Evolutionary conservation across 2,888 invertebrate genomes (phyloP), one percentile per base, ranked within the genome.

Genomic region (Chloroclystis v-ata): DNA sequence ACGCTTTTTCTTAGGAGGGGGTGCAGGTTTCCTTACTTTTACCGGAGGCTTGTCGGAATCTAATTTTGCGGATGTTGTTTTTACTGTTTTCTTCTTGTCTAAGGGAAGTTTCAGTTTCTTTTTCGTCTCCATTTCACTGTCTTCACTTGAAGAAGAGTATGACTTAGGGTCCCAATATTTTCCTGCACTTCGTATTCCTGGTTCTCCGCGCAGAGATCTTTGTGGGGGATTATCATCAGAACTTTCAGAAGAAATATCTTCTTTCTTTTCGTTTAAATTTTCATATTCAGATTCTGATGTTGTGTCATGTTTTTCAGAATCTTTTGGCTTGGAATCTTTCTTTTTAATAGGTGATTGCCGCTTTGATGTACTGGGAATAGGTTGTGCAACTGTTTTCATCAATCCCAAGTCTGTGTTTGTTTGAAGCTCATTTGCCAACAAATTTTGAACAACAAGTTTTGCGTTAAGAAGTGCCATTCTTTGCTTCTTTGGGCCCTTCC

Each of bases 391-490:
- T 13, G 87, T 89, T 70, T 78, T 86, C 82, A 88, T 85, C 30
- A 89, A 67, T 0, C 91, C 91, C 52, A 91, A 63, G 64, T 91
- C 91, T 67, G 93, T 90, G 50, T 92, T 93, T 0, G 92, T 92
- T 39, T 93, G 89, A 40, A 93, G 92, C 81, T 96, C 96, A 71
- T 96, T 96, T 78, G 96, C 96, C 68, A 96, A 96, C 14, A 97
- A 88, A 68, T 96, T 96, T 73, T 96, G 96, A 1, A 97, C 96
- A 86, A 50, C 96, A 96, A 16, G 96, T 96, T 60, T 77, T 0
- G 97, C 97, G 72, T 97, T 97, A 24, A 97, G 78, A 1, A 96
- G 96, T 28, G 97, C 97, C 79, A 96, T 95, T 56, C 97, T 90
- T 70, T 95, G 94, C 33, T 93, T 90, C 76, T 95, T 95, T 14